Evolutionary conservation across 2,113 vertebrate species (phyloP).

Genomic region (Mobula hypostoma): DNA sequence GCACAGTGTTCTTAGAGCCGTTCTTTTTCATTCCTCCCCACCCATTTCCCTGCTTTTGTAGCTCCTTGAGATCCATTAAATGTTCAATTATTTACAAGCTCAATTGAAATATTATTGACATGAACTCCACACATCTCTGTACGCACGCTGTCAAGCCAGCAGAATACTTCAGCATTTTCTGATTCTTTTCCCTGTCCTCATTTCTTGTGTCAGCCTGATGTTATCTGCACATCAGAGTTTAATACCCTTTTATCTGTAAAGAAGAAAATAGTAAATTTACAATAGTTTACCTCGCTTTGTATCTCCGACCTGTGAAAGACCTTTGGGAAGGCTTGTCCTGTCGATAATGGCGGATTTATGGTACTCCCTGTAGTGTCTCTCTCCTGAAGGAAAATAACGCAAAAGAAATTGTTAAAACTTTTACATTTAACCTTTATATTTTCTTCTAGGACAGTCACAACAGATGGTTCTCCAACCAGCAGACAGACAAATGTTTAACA

Average conservation of each 20-base stretch:
- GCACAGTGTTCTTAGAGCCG: too few relatives aligned
- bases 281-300: constrained; percentile 60
- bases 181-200: neutral
- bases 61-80: too few relatives aligned
- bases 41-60: too few relatives aligned
- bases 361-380: constrained; percentile 71
- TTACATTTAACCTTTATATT: neutral
- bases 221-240: neutral
- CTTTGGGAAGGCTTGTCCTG: constrained; percentile 75
- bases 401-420: neutral
- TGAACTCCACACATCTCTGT: too few relatives aligned
- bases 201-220: neutral
- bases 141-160: too few relatives aligned
- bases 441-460: neutral
- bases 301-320: constrained; percentile 73
- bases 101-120: too few relatives aligned
- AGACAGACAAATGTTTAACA: neutral
- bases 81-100: too few relatives aligned
- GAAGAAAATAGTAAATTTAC: neutral
- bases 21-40: too few relatives aligned
- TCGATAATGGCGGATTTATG: constrained; percentile 69
- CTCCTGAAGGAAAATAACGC: constrained; percentile 58
- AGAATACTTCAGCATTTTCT: too few relatives aligned
- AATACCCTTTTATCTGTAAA: neutral
- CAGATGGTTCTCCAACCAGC: neutral